Percentiles rank a stretch among this genome's conserved stretches.
phyloP scores from a whole-genome alignment of 2,888 invertebrate genomes.

The Tineola bisselliella region DNA sequence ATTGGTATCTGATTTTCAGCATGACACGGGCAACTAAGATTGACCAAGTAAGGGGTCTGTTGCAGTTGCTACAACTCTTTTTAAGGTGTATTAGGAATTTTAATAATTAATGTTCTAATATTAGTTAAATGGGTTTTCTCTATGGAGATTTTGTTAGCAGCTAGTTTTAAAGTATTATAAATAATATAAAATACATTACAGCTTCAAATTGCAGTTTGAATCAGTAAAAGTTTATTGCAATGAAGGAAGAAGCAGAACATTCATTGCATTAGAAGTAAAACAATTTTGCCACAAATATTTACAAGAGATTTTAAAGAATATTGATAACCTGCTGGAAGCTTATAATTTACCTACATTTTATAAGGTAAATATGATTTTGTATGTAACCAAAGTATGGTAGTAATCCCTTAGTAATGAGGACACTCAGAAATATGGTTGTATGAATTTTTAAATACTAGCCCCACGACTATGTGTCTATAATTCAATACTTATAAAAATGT shows the following conservation, averaged over 20 bases:
- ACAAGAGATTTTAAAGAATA: conserved; percentile 60
- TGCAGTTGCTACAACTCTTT: no score
- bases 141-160: no score
- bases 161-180: no score
- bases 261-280: conserved; percentile 76
- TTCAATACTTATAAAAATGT: no score
- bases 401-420: background rate
- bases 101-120: no score
- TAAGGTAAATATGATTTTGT: conserved; percentile 58
- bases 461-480: no score
- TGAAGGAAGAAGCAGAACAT: conserved; percentile 86
- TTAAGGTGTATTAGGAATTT: no score
- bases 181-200: conserved; percentile 30
- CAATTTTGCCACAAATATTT: conserved; percentile 66
- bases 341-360: conserved; percentile 83
- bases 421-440: background rate
- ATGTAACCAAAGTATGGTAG: background rate
- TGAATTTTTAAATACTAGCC: background rate
- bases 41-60: no score
- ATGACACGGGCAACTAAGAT: no score
- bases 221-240: conserved; percentile 80
- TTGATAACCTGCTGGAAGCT: conserved; percentile 76
- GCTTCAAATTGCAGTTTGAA: conserved; percentile 70
- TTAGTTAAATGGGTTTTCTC: no score
- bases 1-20: no score